phyloP scores from a whole-genome alignment of 53 echinoderm and acorn worm species.

The Mesocentrotus franciscanus region DNA sequence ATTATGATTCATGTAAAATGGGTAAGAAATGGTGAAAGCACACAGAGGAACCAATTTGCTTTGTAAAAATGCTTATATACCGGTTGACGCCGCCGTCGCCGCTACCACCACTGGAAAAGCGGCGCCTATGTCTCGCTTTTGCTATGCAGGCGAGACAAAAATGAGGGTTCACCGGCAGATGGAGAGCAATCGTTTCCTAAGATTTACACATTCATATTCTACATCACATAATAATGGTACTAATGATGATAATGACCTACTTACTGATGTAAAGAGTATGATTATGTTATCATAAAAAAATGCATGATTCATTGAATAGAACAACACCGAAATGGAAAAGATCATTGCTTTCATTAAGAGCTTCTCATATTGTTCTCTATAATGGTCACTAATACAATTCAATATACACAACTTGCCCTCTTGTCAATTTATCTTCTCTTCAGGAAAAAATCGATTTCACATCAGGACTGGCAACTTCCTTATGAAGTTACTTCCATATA shows the following conservation, averaged over 20 bases:
- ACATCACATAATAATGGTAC: neutral
- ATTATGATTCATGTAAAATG: neutral
- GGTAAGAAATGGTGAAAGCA: conserved; percentile 8
- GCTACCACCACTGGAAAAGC: too few species aligned
- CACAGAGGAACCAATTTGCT: neutral
- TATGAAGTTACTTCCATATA: too few species aligned
- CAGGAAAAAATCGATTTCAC: neutral
- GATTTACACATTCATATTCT: neutral
- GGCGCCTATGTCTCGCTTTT: too few species aligned
- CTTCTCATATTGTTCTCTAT: neutral
- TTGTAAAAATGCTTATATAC: neutral
- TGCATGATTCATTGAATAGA: neutral
- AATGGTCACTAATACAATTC: neutral
- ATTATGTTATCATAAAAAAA: neutral
- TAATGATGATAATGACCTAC: neutral
- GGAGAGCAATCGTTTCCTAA: neutral
- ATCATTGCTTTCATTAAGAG: neutral
- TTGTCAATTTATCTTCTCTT: too few species aligned
- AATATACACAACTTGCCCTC: neutral
- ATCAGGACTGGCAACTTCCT: neutral
- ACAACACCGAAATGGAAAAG: neutral
- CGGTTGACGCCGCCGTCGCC: too few species aligned
- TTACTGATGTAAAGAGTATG: neutral
- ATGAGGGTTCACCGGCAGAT: neutral
- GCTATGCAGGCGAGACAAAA: too few species aligned